Evolutionary conservation across 2,113 vertebrate genomes (phyloP).

Genomic region (Scartelaos histophorus): DNA sequence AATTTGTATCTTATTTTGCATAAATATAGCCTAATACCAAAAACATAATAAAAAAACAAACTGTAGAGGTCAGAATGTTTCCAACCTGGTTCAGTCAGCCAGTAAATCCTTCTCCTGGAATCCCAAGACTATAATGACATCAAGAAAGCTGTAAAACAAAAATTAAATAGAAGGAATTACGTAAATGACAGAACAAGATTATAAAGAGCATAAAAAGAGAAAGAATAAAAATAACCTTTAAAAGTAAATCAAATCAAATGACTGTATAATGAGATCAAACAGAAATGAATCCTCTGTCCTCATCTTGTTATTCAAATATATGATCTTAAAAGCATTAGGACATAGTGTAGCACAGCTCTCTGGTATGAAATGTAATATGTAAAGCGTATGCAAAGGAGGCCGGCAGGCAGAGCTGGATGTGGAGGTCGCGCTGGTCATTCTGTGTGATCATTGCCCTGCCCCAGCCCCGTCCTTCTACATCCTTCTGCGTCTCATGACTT

Average conservation of each 20-base stretch:
- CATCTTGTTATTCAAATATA: constrained; percentile 7
- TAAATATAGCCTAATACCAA: too few species aligned
- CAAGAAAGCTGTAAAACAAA: background rate
- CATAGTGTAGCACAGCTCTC: background rate
- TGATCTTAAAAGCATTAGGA: constrained; percentile 6
- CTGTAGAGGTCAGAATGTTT: background rate
- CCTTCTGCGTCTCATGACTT: constrained; percentile 35
- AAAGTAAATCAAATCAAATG: constrained; percentile 1
- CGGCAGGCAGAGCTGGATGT: constrained; percentile 18
- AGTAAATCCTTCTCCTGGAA: background rate
- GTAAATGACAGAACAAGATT: constrained; percentile 5
- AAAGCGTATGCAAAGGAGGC: constrained; percentile 5
- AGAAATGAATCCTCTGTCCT: background rate
- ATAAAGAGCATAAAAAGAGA: constrained; percentile 1
- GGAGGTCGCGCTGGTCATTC: constrained; percentile 25
- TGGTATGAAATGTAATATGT: constrained; percentile 6
- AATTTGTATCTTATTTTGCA: too few species aligned
- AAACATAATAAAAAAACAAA: too few species aligned
- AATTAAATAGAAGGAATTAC: background rate
- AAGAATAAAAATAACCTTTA: constrained; percentile 3
- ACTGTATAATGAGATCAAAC: constrained; percentile 6
- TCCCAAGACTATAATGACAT: background rate
- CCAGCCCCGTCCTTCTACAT: constrained; percentile 27
- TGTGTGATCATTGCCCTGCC: constrained; percentile 30
- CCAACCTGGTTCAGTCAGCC: background rate